These are phyloP conservation scores for Isurus oxyrinchus DNA, from an alignment of 2,113 vertebrate species.

Conservation along the genomic window DNA sequence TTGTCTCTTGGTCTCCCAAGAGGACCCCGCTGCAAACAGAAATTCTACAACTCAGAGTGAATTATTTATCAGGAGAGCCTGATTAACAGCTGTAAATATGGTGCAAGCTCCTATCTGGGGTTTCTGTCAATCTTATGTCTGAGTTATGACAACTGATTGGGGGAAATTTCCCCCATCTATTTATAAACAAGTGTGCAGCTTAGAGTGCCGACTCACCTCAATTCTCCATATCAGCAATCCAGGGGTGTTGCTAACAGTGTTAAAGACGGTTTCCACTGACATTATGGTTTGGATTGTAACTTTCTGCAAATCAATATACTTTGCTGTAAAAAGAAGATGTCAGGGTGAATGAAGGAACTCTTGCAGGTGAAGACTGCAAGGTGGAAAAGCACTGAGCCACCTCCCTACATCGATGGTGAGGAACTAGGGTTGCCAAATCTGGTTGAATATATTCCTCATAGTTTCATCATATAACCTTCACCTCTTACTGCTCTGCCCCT, in stretches of 20 bases:
- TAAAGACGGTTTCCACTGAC: constrained; percentile 60
- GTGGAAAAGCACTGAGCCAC: background rate
- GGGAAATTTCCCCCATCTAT: background rate
- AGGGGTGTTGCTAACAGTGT: constrained; percentile 61
- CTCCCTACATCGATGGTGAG: background rate
- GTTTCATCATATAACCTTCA: background rate
- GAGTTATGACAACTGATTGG: background rate
- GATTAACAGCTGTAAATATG: background rate
- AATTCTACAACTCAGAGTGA: background rate
- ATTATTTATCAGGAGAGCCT: background rate
- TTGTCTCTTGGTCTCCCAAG: background rate
- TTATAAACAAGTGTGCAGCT: background rate
- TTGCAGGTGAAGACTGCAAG: background rate
- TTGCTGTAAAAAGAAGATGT: background rate
- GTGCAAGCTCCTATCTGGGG: background rate
- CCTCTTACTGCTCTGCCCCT: background rate
- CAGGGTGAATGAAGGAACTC: background rate
- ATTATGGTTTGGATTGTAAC: constrained; percentile 41
- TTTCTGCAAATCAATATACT: constrained; percentile 37
- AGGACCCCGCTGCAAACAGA: background rate
- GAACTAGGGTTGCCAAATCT: background rate
- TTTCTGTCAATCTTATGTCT: background rate
- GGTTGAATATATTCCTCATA: background rate
- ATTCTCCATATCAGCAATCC: constrained; percentile 77
- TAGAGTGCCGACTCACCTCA: constrained; percentile 58